Base-by-base conservation (phyloP, 1,140 invertebrate genomes). In the Maconellicoccus hirsutus region DNA sequence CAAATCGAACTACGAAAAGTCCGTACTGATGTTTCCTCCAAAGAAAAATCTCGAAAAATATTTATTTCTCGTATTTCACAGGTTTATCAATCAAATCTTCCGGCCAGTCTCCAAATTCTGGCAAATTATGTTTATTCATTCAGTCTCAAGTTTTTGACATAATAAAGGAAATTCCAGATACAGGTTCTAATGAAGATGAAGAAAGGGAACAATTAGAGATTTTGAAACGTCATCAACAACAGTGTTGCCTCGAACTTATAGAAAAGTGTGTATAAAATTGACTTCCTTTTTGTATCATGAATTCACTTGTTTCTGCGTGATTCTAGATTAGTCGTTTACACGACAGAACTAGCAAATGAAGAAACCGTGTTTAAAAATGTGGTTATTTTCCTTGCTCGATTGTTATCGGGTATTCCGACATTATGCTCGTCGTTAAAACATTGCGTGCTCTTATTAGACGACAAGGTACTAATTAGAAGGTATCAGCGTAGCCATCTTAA, bases 171-270 rank as follows among this genome's bases (percentile, higher is more conserved):
- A 23, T 66, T 8, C 19, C 61, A 14, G 25, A 66, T 26, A 23
- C 19, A 1, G 1, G 16, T 66, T 66, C 61, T 2, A 22, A 66
- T 4, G 10, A 22, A 4, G 25, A 26, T 6, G 7, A 8, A 1
- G 61, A 66, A 25, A 6, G 3, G 2, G 61, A 66, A 66, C 19
- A 66, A 26, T 23, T 19, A 16, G 2, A 23, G 10, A 25, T 66
- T 66, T 22, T 66, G 25, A 66, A 66, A 66, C 61, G 25, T 16
- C 61, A 66, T 66, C 61, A 66, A 66, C 21, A 66, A 23, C 25
- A 23, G 8, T 66, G 61, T 16, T 66, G 61, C 22, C 61, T 66
- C 22, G 61, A 66, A 8, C 4, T 66, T 3, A 66, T 16, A 6
- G 61, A 66, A 66, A 66, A 66, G 61, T 66, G 10, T 26, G 22